Evolutionary conservation across 2,888 invertebrate genomes (phyloP), one percentile per base, ranked within the genome.

Genomic region (Eristalis tenax): DNA sequence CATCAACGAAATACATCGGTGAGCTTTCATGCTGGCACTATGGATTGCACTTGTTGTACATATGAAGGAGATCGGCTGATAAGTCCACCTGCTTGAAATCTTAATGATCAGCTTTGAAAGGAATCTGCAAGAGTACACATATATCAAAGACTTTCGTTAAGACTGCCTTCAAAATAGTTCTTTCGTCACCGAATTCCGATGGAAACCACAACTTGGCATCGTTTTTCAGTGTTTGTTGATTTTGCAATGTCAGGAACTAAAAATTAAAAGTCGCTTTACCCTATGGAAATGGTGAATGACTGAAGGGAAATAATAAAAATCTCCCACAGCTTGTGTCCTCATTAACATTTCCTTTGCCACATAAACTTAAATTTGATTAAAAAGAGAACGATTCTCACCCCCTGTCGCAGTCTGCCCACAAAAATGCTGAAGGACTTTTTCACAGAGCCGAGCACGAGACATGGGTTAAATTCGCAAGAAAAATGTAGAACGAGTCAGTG

Each of bases 331-430:
- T 73, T 81, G 63, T 57, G 57, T 81, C 68, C 85, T 77, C 85
- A 81, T 85, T 85, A 85, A 81, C 76, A 85, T 85, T 76, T 71
- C 81, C 63, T 73, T 77, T 59, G 59, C 77, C 65, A 43, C 77
- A 76, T 63, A 73, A 81, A 79, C 68, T 81, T 81, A 85, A 86
- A 86, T 77, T 82, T 86, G 73, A 86, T 86, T 86, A 86, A 82
- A 86, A 85, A 69, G 50, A 76, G 59, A 66, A 65, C 10, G 15
- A 63, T 15, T 59, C 32, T 32, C 18, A 15, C 0, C 35, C 22
- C 57, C 38, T 61, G 59, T 70, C 38, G 79, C 50, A 50, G n/a
- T n/a, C 50, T 50, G 50, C 18, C 50, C 50, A 8, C 50, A 50
- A 50, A 43, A 50, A 50, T 50, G 50, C 50, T 50, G 50, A 50